A percentile compares a stretch with the other conserved stretches of the same genome.
These are phyloP conservation scores for Ferrisia virgata DNA, from an alignment of 2,888 invertebrate species.

Conservation along the genomic window DNA sequence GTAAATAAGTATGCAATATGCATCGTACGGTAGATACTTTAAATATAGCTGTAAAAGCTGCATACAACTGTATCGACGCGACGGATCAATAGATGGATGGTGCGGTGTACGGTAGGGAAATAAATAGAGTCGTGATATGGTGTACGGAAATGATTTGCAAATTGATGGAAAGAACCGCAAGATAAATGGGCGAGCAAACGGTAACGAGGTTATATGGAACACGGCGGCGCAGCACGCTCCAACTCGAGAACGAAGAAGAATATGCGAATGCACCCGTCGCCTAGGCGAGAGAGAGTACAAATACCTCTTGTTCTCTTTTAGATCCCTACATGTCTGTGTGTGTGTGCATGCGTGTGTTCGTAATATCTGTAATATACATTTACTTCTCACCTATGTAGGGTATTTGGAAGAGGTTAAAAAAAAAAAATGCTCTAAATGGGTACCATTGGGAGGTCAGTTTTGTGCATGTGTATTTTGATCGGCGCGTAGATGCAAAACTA, in stretches of 20 bases:
- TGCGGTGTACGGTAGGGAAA: neutral
- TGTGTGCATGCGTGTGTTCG: too few species aligned
- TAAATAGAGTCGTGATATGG: neutral
- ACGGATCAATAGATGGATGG: neutral
- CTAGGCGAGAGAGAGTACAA: neutral
- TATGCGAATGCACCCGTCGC: too few species aligned
- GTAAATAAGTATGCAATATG: too few species aligned
- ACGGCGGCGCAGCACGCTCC: neutral
- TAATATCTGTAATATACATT: too few species aligned
- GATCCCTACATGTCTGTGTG: too few species aligned
- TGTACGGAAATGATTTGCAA: conserved; percentile 15
- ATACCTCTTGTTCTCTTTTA: neutral
- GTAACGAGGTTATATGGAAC: conserved; percentile 9
- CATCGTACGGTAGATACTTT: too few species aligned
- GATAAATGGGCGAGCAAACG: conserved; percentile 13
- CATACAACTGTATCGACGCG: neutral
- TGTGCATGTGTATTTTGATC: neutral
- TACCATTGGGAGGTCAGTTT: neutral
- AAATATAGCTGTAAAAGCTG: too few species aligned
- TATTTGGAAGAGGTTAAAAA: neutral
- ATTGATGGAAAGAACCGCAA: conserved; percentile 9
- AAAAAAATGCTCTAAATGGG: neutral
- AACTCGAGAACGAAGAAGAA: too few species aligned
- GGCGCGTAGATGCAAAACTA: neutral
- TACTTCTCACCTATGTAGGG: neutral